Conservation (phyloP, 2,888 invertebrate species). For the Candidula unifasciata region DNA sequence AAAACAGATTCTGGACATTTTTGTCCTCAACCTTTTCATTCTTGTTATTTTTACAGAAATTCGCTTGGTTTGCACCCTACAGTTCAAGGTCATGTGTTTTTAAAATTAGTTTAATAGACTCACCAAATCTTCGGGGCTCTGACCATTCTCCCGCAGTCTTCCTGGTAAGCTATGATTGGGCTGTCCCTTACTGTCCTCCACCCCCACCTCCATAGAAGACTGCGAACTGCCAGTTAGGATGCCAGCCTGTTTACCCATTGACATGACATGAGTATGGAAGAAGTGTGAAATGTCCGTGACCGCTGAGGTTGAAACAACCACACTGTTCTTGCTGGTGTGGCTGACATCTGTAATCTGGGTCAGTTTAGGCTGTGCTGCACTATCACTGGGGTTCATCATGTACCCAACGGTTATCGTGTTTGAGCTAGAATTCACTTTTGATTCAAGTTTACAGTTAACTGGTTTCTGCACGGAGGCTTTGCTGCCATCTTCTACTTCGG, state of each 20-base stretch:
- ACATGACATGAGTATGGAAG: slow-evolving; percentile 32
- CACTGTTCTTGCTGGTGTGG: neutral
- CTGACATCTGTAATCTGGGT: slow-evolving; percentile 4
- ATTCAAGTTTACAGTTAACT: slow-evolving; percentile 34
- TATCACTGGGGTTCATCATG: slow-evolving; percentile 37
- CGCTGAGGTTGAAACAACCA: neutral
- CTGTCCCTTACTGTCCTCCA: neutral
- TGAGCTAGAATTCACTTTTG: slow-evolving; percentile 6
- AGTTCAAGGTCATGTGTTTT: neutral
- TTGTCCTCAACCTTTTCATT: too few relatives aligned
- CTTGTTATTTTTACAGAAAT: too few relatives aligned
- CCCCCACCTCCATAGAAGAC: neutral
- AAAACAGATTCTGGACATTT: too few relatives aligned
- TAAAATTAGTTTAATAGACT: neutral
- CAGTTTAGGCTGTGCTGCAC: neutral
- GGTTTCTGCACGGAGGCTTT: slow-evolving; percentile 39
- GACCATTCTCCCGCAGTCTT: slow-evolving; percentile 35
- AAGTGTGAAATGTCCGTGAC: slow-evolving; percentile 41
- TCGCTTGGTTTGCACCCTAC: too few relatives aligned
- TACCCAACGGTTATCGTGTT: slow-evolving; percentile 46
- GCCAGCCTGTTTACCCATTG: slow-evolving; percentile 37
- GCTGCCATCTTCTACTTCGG: slow-evolving; percentile 48
- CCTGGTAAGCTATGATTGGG: neutral
- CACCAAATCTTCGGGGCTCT: slow-evolving; percentile 26
- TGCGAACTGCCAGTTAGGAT: neutral